These are phyloP conservation scores for Zapornia atra DNA, from an alignment of 2,113 vertebrate species.

Conservation along the genomic window DNA sequence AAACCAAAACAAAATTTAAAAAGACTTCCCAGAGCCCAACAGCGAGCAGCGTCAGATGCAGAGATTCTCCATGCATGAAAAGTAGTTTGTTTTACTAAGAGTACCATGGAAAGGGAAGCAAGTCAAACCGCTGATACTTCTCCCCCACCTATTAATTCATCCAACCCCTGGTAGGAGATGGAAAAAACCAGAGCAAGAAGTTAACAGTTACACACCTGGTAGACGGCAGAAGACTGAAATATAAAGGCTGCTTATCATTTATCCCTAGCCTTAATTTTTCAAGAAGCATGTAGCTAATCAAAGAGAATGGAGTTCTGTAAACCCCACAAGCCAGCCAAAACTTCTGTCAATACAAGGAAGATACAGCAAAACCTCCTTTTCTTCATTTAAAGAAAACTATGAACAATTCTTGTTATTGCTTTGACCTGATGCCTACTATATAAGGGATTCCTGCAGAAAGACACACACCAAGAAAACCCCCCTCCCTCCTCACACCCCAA, in stretches of 20 bases:
- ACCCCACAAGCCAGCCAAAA: not conserved
- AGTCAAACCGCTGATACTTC: not conserved
- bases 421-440: not conserved
- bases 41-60: not conserved
- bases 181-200: not conserved
- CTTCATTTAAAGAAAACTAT: not conserved
- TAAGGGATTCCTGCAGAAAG: not conserved
- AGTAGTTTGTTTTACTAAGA: not conserved
- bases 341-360: not conserved
- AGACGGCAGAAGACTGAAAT: not conserved
- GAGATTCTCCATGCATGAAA: not conserved
- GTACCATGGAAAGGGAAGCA: not conserved
- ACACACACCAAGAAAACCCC: not conserved
- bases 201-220: not conserved
- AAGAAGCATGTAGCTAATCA: not conserved
- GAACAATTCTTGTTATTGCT: not conserved
- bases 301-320: not conserved
- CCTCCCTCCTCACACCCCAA: not conserved
- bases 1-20: not conserved
- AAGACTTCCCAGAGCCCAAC: not conserved
- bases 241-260: not conserved
- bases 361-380: not conserved
- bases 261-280: not conserved
- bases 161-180: accelerated
- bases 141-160: not conserved